These are phyloP conservation scores for Tigriopus japonicus DNA, from an alignment of 1,140 invertebrate species.

Conservation along the genomic window DNA sequence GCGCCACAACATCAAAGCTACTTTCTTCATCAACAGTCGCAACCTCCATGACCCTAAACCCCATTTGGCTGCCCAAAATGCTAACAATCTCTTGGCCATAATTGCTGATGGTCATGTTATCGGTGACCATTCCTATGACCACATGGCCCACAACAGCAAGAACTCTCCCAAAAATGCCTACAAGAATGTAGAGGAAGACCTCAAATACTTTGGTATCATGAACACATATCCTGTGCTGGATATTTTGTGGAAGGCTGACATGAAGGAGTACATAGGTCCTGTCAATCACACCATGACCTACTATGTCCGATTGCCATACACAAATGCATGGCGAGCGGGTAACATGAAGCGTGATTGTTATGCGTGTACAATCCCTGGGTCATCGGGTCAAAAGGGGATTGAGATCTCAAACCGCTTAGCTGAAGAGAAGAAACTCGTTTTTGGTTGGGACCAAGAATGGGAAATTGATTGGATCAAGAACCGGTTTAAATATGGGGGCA, in stretches of 20 bases:
- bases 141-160: slow-evolving; percentile 13
- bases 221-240: neutral
- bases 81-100: neutral
- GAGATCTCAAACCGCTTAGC: neutral
- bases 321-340: neutral
- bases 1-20: neutral
- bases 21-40: slow-evolving; percentile 11
- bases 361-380: neutral
- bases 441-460: neutral
- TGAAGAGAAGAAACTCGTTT: neutral
- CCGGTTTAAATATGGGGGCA: neutral
- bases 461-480: neutral
- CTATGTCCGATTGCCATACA: neutral
- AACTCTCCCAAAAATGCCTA: slow-evolving; percentile 2
- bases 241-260: neutral
- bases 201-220: neutral
- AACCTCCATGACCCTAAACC: slow-evolving; percentile 9
- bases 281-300: neutral
- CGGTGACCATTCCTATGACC: slow-evolving; percentile 12
- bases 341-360: neutral
- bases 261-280: neutral
- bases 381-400: neutral
- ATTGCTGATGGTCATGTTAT: slow-evolving; percentile 3
- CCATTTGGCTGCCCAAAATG: neutral
- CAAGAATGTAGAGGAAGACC: neutral